These are phyloP conservation scores for Calephelis perditalis DNA, from an alignment of 2,888 invertebrate species.

Conservation along the genomic window DNA sequence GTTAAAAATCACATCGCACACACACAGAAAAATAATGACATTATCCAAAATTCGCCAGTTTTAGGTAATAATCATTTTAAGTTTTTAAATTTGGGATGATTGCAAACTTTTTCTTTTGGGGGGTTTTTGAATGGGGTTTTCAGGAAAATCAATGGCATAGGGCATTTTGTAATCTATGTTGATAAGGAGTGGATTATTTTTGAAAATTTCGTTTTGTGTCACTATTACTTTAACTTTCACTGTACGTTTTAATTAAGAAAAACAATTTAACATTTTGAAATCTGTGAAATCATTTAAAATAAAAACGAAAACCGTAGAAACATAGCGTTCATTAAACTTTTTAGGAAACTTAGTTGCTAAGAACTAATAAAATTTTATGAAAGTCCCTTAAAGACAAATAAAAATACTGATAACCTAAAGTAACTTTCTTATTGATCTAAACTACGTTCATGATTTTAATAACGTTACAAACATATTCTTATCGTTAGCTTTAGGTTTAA, in stretches of 20 bases:
- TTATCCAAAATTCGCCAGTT: too few relatives aligned
- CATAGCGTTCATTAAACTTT: not conserved
- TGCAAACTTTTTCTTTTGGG: not conserved
- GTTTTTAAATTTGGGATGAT: not conserved
- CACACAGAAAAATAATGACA: too few relatives aligned
- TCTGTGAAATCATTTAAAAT: too few relatives aligned
- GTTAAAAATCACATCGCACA: too few relatives aligned
- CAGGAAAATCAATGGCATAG: not conserved
- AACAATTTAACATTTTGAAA: too few relatives aligned
- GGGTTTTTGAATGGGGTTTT: not conserved
- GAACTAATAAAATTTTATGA: not conserved
- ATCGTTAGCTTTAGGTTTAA: not conserved
- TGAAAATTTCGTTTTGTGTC: not conserved
- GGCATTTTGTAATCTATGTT: not conserved
- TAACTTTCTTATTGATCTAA: not conserved
- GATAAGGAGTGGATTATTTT: not conserved
- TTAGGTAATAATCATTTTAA: not conserved
- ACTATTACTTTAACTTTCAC: not conserved
- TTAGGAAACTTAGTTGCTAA: not conserved
- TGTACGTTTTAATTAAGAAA: not conserved
- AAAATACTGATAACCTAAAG: not conserved
- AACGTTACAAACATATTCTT: not conserved
- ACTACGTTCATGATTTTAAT: not conserved
- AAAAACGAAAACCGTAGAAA: too few relatives aligned
- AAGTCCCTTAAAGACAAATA: not conserved